Evolutionary conservation across 2,888 invertebrate genomes (phyloP), one percentile per base, ranked within the genome.

Genomic region (Baronia brevicornis): DNA sequence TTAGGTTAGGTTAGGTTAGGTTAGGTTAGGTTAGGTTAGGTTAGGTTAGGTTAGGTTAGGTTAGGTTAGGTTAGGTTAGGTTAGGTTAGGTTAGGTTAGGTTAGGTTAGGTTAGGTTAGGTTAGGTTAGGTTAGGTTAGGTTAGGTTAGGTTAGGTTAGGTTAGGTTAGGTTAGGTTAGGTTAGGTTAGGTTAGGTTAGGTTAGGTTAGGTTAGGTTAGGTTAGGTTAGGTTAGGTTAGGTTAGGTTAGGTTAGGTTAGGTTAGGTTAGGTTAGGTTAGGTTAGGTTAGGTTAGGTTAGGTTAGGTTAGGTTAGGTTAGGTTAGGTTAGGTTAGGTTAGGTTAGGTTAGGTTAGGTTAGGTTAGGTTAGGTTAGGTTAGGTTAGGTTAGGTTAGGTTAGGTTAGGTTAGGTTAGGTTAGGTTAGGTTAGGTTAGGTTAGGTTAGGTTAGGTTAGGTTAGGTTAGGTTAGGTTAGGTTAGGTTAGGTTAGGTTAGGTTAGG

Each of bases 371-470:
- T 38, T 38, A 41, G 41, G 41, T 34, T 38, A 38, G 40, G 40
- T 37, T 37, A 42, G 41, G 41, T 41, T 38, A 38, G 41, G 41
- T 38, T 38, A 41, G 41, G 41, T 38, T 38, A 41, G 41, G 41
- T 38, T 38, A 38, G 38, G 38, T 33, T n/a, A 6, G 31, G 23
- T 13, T 23, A 20, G 20, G 20, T n/a, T 33, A 39, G 40, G 15
- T 18, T 18, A 38, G 41, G 42, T 40, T 40, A 40, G 42, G 42
- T 39, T 38, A 39, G 41, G 41, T 39, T 39, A 39, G 38, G 41
- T 39, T 39, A 42, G 43, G 43, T 40, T 40, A 41, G 43, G 43
- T 40, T 40, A 43, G 43, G 43, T 40, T 40, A 43, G 43, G 43
- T 40, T 40, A 38, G 43, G 43, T 38, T 40, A 40, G 43, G 43